Conservation (phyloP, 2,888 invertebrate genomes). For the Nowickia ferox region DNA sequence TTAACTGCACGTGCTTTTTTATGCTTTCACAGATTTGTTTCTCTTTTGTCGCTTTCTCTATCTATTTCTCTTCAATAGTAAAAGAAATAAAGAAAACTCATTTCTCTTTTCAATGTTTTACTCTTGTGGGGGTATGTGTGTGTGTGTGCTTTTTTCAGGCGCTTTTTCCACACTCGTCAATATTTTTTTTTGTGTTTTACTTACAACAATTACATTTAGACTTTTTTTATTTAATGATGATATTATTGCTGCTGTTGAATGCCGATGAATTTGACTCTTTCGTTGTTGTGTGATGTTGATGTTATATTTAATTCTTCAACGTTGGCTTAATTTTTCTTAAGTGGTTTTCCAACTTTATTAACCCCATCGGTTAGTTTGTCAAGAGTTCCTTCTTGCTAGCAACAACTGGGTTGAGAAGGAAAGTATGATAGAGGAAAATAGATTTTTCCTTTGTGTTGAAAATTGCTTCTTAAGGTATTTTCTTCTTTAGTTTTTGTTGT, state of each 20-base stretch:
- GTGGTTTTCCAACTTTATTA: conserved; percentile 71
- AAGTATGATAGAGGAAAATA: conserved; percentile 34
- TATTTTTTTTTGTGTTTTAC: conserved; percentile 31
- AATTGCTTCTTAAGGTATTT: conserved; percentile 35
- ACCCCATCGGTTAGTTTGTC: conserved; percentile 51
- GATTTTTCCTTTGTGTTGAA: conserved; percentile 56
- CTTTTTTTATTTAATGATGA: conserved; percentile 11
- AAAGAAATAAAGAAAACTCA: conserved; percentile 7
- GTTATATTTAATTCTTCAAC: conserved; percentile 31
- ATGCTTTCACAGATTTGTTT: conserved; percentile 41
- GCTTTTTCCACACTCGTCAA: neutral
- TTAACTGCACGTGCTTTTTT: conserved; percentile 60
- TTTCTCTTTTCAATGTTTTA: conserved; percentile 4
- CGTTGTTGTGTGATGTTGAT: neutral
- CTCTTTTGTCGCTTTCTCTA: neutral
- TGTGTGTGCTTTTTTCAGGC: neutral
- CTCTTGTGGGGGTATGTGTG: conserved; percentile 6
- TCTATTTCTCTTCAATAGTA: conserved; percentile 7
- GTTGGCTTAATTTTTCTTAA: conserved; percentile 53
- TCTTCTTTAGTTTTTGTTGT: conserved; percentile 24
- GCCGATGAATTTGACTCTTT: conserved; percentile 1
- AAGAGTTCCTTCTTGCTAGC: conserved; percentile 24
- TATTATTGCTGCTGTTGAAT: neutral
- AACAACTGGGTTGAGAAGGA: neutral
- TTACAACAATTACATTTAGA: conserved; percentile 45